Evolutionary conservation across 2,797 vertebrate genomes (phyloP).

Genomic region (Holocentrus rufus): DNA sequence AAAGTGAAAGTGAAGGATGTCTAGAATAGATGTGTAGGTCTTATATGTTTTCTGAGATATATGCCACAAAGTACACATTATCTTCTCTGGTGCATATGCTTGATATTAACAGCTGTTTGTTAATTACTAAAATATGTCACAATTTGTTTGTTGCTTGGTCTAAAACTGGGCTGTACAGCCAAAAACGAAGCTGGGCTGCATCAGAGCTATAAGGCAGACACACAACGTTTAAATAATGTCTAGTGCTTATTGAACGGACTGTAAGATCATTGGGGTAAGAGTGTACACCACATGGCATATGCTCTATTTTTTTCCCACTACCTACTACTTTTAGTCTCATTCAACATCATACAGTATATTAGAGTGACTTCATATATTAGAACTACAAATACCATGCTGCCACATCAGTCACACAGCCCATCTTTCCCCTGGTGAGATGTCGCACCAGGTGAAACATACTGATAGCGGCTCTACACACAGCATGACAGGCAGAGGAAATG

Average conservation of each 20-base stretch:
- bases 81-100: too few species aligned
- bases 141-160: too few species aligned
- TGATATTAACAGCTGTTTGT: too few species aligned
- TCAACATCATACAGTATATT: conserved; percentile 27
- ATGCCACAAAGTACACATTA: too few species aligned
- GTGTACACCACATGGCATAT: conserved; percentile 1
- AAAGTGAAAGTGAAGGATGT: too few species aligned
- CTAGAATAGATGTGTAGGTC: too few species aligned
- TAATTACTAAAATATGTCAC: too few species aligned
- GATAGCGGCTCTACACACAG: conserved; percentile 55
- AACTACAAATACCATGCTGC: conserved; percentile 54
- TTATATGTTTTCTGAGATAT: too few species aligned
- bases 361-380: conserved; percentile 33
- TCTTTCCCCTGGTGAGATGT: conserved; percentile 29
- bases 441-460: conserved; percentile 60
- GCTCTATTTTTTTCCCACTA: not conserved
- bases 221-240: too few species aligned
- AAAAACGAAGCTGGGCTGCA: too few species aligned
- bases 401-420: conserved; percentile 43
- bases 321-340: conserved; percentile 9
- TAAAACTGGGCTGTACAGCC: too few species aligned
- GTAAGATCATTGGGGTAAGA: not conserved
- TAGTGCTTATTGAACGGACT: not conserved
- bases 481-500: conserved; percentile 71
- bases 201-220: too few species aligned